These are phyloP conservation scores for Coracias cyanogaster DNA, from an alignment of 2,797 vertebrate genomes.

Conservation along the genomic window DNA sequence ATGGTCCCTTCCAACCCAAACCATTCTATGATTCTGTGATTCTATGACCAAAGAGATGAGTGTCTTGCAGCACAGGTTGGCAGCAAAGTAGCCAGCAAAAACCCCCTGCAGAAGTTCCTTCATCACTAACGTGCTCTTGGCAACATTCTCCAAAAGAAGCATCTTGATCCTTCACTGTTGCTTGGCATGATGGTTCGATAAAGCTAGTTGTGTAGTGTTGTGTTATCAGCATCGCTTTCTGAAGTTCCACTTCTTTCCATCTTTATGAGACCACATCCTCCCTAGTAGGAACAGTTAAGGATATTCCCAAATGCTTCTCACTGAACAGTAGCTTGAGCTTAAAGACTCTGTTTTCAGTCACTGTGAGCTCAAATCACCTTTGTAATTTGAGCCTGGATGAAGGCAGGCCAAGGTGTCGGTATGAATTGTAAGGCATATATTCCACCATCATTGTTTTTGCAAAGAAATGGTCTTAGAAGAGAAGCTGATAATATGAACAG, in stretches of 20 bases:
- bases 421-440: not conserved
- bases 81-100: not conserved
- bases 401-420: not conserved
- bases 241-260: not conserved
- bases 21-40: too few species aligned
- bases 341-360: not conserved
- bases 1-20: too few species aligned
- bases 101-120: not conserved
- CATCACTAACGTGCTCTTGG: not conserved
- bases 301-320: not conserved
- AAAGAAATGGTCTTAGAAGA: not conserved
- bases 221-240: not conserved
- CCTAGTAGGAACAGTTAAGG: not conserved
- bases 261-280: not conserved
- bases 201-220: not conserved
- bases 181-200: not conserved
- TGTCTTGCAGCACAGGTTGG: not conserved
- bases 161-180: not conserved
- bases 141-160: not conserved
- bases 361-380: not conserved
- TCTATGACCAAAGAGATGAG: not conserved
- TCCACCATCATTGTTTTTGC: not conserved
- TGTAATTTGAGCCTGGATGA: not conserved
- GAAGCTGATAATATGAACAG: not conserved
- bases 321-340: not conserved